Percentiles rank a stretch among this genome's conserved stretches.
Evolutionary conservation across 2,113 vertebrate species (phyloP).

Genomic region (Hypanus sabinus): DNA sequence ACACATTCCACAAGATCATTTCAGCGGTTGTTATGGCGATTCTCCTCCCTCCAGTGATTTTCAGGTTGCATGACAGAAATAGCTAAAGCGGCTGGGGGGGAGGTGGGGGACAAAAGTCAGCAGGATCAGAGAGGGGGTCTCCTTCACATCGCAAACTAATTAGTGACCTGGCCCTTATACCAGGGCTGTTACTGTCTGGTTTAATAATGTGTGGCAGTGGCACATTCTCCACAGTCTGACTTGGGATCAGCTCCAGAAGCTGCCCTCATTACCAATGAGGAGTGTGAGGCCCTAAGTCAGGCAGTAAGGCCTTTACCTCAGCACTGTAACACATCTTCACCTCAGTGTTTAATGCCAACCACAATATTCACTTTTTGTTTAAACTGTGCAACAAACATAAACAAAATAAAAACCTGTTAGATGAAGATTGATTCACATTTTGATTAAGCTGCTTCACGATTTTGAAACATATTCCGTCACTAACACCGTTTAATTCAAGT

Average conservation of each 20-base stretch:
- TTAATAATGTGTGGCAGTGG: constrained; percentile 71
- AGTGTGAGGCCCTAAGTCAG: constrained; percentile 66
- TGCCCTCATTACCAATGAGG: constrained; percentile 63
- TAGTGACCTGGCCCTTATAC: constrained; percentile 69
- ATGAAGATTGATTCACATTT: neutral
- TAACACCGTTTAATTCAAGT: neutral
- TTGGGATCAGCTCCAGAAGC: constrained; percentile 66
- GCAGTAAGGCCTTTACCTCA: constrained; percentile 70
- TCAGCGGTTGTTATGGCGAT: constrained; percentile 86
- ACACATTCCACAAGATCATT: constrained; percentile 90
- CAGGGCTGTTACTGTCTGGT: constrained; percentile 69
- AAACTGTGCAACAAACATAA: neutral
- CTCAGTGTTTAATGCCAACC: constrained; percentile 68
- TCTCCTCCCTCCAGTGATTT: constrained; percentile 95
- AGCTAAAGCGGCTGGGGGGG: constrained; percentile 68
- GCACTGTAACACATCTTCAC: constrained; percentile 71
- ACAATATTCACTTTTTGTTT: constrained; percentile 19
- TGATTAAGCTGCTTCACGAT: neutral
- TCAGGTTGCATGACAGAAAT: constrained; percentile 98
- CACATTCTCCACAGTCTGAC: constrained; percentile 61
- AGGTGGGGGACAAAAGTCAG: constrained; percentile 65
- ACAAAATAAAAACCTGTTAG: neutral
- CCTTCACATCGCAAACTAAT: constrained; percentile 78
- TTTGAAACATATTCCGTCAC: neutral
- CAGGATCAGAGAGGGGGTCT: constrained; percentile 67